Evolutionary conservation across 1,140 invertebrate species (phyloP).

Genomic region (Trichoplusia ni): DNA sequence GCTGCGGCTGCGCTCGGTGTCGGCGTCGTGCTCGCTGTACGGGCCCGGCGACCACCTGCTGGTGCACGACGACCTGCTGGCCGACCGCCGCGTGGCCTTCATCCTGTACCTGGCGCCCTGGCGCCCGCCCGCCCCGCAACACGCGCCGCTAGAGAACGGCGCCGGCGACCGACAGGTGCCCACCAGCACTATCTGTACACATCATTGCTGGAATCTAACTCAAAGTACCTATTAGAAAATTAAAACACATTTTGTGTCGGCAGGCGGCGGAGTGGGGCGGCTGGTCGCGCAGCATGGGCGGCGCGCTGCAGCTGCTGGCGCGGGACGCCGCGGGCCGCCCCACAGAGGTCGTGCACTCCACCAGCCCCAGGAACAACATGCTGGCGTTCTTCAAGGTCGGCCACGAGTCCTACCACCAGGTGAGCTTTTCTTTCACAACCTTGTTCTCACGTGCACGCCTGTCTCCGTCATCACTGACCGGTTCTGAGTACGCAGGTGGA

Average conservation of each 20-base stretch:
- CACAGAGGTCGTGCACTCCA: slow-evolving; percentile 75
- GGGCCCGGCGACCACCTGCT: slow-evolving; percentile 87
- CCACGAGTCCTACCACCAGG: slow-evolving; percentile 67
- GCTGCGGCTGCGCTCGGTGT: slow-evolving; percentile 83
- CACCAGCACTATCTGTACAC: neutral
- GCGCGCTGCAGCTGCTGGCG: slow-evolving; percentile 85
- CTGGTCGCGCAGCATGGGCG: slow-evolving; percentile 85
- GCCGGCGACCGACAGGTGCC: slow-evolving; percentile 29
- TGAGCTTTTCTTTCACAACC: slow-evolving; percentile 9
- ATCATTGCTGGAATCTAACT: too few relatives aligned
- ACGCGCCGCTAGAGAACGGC: slow-evolving; percentile 47
- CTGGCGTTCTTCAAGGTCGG: slow-evolving; percentile 88
- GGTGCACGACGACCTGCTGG: slow-evolving; percentile 88
- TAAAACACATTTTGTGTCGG: neutral
- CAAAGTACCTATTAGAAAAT: neutral
- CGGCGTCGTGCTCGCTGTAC: slow-evolving; percentile 88
- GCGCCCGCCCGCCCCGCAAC: slow-evolving; percentile 37
- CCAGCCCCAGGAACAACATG: slow-evolving; percentile 86
- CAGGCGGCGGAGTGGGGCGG: slow-evolving; percentile 45
- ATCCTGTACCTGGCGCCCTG: slow-evolving; percentile 86
- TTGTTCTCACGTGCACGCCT: neutral
- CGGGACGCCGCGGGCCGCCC: slow-evolving; percentile 83
- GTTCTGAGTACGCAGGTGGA: slow-evolving; percentile 78
- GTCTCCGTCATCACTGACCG: neutral
- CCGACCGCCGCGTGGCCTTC: slow-evolving; percentile 87